Conservation (phyloP, 2,888 invertebrate species). For the Ypsolopha sequella region DNA sequence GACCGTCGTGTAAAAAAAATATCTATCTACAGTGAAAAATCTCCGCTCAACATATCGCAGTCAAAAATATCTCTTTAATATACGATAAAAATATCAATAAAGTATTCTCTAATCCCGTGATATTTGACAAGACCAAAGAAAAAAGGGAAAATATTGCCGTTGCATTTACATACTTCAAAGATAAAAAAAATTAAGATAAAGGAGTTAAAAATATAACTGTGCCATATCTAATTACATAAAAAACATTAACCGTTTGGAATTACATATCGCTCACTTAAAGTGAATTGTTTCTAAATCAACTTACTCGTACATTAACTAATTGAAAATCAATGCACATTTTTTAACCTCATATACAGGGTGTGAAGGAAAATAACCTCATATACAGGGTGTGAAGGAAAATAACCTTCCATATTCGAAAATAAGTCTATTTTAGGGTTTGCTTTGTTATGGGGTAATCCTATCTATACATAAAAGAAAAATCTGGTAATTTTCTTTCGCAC, state of each 20-base stretch:
- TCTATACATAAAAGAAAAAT: too few species aligned
- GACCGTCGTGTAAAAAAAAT: constrained; percentile 9
- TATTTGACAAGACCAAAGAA: constrained; percentile 68
- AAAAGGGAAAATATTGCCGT: constrained; percentile 34
- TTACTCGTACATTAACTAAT: too few species aligned
- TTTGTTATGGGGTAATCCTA: too few species aligned
- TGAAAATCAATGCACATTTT: too few species aligned
- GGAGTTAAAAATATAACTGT: constrained; percentile 17
- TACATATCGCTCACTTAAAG: constrained; percentile 43
- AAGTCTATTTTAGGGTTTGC: too few species aligned
- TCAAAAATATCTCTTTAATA: constrained; percentile 30
- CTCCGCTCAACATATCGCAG: constrained; percentile 55
- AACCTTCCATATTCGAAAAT: too few species aligned
- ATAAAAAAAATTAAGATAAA: constrained; percentile 22
- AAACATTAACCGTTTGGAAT: constrained; percentile 11
- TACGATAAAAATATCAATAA: constrained; percentile 4
- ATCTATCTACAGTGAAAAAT: constrained; percentile 7
- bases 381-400: too few species aligned
- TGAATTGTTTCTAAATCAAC: constrained; percentile 16
- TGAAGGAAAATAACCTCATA: too few species aligned
- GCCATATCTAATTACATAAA: constrained; percentile 31
- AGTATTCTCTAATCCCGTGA: constrained; percentile 52
- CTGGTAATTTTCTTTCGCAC: too few species aligned
- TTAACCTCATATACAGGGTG: too few species aligned
- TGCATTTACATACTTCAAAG: constrained; percentile 39